These are phyloP conservation scores for Diaperis boleti DNA, from an alignment of 2,888 invertebrate species.

Conservation along the genomic window DNA sequence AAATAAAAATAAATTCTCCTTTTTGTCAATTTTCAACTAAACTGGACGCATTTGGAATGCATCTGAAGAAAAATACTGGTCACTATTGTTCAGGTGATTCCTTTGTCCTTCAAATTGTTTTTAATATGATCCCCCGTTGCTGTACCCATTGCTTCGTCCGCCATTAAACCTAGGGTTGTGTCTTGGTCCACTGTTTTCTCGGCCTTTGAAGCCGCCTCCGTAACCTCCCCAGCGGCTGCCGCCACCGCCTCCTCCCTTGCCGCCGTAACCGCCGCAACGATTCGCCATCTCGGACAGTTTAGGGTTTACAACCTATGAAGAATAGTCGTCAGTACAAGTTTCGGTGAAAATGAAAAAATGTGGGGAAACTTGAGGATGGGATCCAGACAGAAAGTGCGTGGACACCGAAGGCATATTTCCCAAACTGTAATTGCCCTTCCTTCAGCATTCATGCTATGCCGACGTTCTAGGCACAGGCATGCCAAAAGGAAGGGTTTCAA, in stretches of 20 bases:
- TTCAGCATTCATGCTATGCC: conserved; percentile 76
- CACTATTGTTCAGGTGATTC: conserved; percentile 35
- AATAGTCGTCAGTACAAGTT: not conserved
- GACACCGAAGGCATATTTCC: conserved; percentile 77
- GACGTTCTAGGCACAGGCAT: conserved; percentile 73
- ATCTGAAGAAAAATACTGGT: conserved; percentile 53
- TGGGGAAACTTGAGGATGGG: conserved; percentile 72
- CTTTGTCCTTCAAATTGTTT: conserved; percentile 35
- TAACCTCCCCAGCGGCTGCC: conserved; percentile 63
- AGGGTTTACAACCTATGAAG: conserved; percentile 82
- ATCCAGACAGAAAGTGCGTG: conserved; percentile 75
- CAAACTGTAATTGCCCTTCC: conserved; percentile 71
- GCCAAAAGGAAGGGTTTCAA: conserved; percentile 75
- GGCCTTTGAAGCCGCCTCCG: conserved; percentile 58
- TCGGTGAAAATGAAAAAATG: conserved; percentile 25
- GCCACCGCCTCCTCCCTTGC: conserved; percentile 66
- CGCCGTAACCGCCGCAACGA: conserved; percentile 72
- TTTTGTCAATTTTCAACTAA: conserved; percentile 25
- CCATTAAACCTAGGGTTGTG: conserved; percentile 51
- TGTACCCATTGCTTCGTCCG: conserved; percentile 45
- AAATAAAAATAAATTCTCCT: conserved; percentile 28
- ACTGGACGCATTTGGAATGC: conserved; percentile 53
- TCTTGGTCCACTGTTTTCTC: conserved; percentile 57
- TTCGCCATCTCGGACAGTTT: conserved; percentile 85
- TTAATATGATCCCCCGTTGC: conserved; percentile 59